A percentile compares a stretch with the other conserved stretches of the same genome.
phyloP scores from a whole-genome alignment of 2,113 vertebrate genomes.

The Pao palembangensis region DNA sequence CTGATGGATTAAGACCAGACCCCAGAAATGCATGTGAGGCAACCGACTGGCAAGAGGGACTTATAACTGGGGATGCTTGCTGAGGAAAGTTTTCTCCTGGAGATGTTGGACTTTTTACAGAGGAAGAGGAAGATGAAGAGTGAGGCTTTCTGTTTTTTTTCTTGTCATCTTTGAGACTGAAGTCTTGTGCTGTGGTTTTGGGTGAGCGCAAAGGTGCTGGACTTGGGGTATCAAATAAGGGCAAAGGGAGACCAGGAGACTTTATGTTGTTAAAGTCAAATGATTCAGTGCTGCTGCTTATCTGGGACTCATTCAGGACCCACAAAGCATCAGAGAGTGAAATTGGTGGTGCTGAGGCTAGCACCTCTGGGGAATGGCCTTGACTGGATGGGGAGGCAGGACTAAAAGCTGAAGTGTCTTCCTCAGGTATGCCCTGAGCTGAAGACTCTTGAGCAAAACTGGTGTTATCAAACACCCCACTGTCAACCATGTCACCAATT shows the following conservation, averaged over 20 bases:
- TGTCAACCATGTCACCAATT: slow-evolving; percentile 43
- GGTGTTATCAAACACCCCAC: slow-evolving; percentile 46
- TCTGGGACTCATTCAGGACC: slow-evolving; percentile 57
- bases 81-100: slow-evolving; percentile 34
- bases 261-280: slow-evolving; percentile 50
- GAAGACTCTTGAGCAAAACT: slow-evolving; percentile 34
- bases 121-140: slow-evolving; percentile 58
- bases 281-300: slow-evolving; percentile 46
- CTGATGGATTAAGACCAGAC: slow-evolving; percentile 74
- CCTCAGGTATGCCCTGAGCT: slow-evolving; percentile 12
- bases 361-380: slow-evolving; percentile 28
- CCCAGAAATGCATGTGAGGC: slow-evolving; percentile 18
- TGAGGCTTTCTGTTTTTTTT: slow-evolving; percentile 58
- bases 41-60: slow-evolving; percentile 32
- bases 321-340: slow-evolving; percentile 67
- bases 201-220: slow-evolving; percentile 67
- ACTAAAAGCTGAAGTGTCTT: slow-evolving; percentile 59
- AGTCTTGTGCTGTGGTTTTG: slow-evolving; percentile 63
- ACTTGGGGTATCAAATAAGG: slow-evolving; percentile 52
- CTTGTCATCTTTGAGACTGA: slow-evolving; percentile 31
- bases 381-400: slow-evolving; percentile 46
- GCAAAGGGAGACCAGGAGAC: slow-evolving; percentile 6
- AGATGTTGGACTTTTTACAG: slow-evolving; percentile 62
- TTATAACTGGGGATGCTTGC: slow-evolving; percentile 33
- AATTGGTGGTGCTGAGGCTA: slow-evolving; percentile 66